These are phyloP conservation scores for Acipenser ruthenus DNA, from an alignment of 2,797 vertebrate genomes.

Conservation along the genomic window DNA sequence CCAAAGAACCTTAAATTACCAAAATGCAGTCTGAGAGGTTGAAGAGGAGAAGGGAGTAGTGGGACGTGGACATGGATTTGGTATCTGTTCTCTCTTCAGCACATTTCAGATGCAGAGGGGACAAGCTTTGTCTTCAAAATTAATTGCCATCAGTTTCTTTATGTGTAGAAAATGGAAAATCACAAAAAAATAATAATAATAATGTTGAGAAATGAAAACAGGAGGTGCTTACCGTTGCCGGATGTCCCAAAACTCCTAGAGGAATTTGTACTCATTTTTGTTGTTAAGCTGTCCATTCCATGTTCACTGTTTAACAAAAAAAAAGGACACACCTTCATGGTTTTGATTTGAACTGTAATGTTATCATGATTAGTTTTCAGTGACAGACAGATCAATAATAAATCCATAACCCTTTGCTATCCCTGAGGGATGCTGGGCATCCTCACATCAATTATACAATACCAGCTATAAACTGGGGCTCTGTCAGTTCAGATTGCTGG, in stretches of 20 bases:
- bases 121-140: no score
- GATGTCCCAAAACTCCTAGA: constrained; percentile 30
- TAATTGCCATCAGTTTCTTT: no score
- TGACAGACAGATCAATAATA: constrained; percentile 4
- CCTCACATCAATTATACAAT: neutral
- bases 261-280: constrained; percentile 42
- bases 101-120: no score
- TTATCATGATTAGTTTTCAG: neutral
- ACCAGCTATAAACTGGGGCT: neutral
- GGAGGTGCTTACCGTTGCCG: constrained; percentile 38
- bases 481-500: no score
- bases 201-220: constrained; percentile 3
- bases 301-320: constrained; percentile 42
- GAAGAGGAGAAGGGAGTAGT: no score
- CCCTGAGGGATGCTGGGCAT: neutral
- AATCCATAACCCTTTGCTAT: neutral
- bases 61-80: no score
- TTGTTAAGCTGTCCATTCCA: constrained; percentile 75
- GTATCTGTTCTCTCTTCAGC: no score
- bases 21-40: no score
- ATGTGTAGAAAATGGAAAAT: no score
- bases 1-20: no score
- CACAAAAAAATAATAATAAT: no score
- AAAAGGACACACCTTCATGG: constrained; percentile 12
- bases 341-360: no score